Evolutionary conservation across 92 coral and sea anemone genomes (phyloP), one percentile per base, ranked within the genome.

Genomic region (Actinostola sp.): DNA sequence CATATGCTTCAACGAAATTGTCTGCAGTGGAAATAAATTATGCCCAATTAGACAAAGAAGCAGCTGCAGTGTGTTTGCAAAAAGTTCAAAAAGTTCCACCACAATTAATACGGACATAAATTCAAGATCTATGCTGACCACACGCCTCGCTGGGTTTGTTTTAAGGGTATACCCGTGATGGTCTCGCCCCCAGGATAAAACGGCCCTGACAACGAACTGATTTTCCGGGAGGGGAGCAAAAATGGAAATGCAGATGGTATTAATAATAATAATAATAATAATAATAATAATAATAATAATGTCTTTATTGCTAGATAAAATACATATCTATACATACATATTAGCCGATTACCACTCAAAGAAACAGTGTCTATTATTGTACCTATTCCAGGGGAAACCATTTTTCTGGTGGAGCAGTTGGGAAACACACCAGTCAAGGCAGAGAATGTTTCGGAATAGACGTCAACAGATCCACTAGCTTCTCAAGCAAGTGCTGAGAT

Each of bases 181-280:
- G 75, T 88, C 32, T 80, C 86, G 34, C n/a, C n/a, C 77, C 77
- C 14, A 50, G 80, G 17, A 66, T 79, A 17, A 89, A 88, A 67
- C 84, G 93, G 85, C 84, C 17, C 76, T 19, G 79, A 82, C 67
- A 76, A 87, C 67, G 23, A 48, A 12, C 82, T 82, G 8, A 61
- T 50, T 23, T 80, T 74, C 73, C 82, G 78, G 65, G 80, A 84
- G 17, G 73, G 87, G 6, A 46, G 36, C 51, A 42, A 29, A 30
- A 82, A 88, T 63, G 71, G 73, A 33, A 88, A 83, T 63, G 89
- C 88, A 7, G 83, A 82, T 66, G 76, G 68, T 15, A 61, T 87
- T n/a, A n/a, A n/a, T n/a, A n/a, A n/a, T n/a, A n/a, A n/a, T n/a
- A n/a, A n/a, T n/a, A n/a, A n/a, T n/a, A n/a, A n/a, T n/a, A n/a